phyloP scores from a whole-genome alignment of 1,140 invertebrate species.

The Sarcophaga bullata region DNA sequence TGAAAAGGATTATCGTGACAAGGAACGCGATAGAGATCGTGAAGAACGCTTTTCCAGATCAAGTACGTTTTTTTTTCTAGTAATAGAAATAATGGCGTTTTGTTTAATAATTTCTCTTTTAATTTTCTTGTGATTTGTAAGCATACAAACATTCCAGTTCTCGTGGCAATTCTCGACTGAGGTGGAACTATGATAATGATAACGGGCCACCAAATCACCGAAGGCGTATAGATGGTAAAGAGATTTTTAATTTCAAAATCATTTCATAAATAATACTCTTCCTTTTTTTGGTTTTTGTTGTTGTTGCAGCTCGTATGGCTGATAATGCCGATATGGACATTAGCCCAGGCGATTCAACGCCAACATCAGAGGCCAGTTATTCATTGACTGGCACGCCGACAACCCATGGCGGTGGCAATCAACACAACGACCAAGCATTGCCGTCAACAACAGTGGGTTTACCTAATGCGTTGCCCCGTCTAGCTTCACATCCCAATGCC shows the following conservation, averaged over 20 bases:
- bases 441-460: constrained; percentile 69
- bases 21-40: constrained; percentile 67
- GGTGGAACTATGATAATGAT: constrained; percentile 65
- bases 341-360: constrained; percentile 84
- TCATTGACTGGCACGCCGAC: constrained; percentile 62
- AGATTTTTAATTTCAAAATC: constrained; percentile 8
- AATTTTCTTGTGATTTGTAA: constrained; percentile 50
- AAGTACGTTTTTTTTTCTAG: constrained; percentile 49
- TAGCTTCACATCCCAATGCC: constrained; percentile 71
- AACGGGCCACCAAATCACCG: constrained; percentile 61
- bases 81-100: background rate
- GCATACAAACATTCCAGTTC: constrained; percentile 84
- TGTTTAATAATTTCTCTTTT: constrained; percentile 9
- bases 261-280: background rate
- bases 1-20: constrained; percentile 65
- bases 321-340: constrained; percentile 84
- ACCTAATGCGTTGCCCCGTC: constrained; percentile 76
- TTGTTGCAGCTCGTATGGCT: constrained; percentile 54
- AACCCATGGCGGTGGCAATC: constrained; percentile 47
- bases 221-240: constrained; percentile 62
- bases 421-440: constrained; percentile 48
- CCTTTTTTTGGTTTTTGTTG: background rate
- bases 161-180: constrained; percentile 69
- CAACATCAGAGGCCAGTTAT: constrained; percentile 76
- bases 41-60: constrained; percentile 66